Evolutionary conservation across 2,797 vertebrate genomes (phyloP).

Genomic region (Diglossa cyanea): DNA sequence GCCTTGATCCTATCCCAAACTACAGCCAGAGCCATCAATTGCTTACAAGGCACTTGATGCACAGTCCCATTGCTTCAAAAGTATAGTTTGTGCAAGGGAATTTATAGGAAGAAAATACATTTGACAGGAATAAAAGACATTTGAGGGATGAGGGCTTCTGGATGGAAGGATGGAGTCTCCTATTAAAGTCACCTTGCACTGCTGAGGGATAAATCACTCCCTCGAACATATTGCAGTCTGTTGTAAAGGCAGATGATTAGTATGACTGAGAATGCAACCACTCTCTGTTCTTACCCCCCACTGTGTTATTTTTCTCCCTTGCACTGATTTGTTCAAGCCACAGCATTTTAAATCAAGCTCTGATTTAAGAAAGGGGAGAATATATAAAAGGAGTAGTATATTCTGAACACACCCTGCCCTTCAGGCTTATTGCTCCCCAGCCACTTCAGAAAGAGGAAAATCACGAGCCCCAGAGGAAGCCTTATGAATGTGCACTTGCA

Average conservation of each 20-base stretch:
- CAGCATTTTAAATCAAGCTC: slow-evolving; percentile 36
- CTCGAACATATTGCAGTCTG: slow-evolving; percentile 28
- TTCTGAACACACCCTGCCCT: slow-evolving; percentile 38
- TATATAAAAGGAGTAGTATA: slow-evolving; percentile 36
- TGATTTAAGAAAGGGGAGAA: slow-evolving; percentile 35
- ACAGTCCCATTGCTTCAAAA: slow-evolving; percentile 23
- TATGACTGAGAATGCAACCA: slow-evolving; percentile 47
- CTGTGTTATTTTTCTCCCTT: slow-evolving; percentile 57
- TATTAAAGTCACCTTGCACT: slow-evolving; percentile 56
- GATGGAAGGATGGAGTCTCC: slow-evolving; percentile 43
- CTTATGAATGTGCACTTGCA: not conserved
- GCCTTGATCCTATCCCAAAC: not conserved
- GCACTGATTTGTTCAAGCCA: slow-evolving; percentile 19
- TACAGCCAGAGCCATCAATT: not conserved
- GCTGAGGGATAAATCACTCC: slow-evolving; percentile 59
- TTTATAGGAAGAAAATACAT: slow-evolving; percentile 47
- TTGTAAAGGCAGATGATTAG: slow-evolving; percentile 62
- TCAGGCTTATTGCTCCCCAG: slow-evolving; percentile 31
- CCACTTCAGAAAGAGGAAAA: slow-evolving; percentile 11
- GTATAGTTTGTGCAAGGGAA: slow-evolving; percentile 21
- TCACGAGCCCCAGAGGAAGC: slow-evolving; percentile 1
- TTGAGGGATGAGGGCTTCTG: slow-evolving; percentile 48
- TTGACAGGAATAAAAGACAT: slow-evolving; percentile 60
- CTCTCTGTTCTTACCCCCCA: slow-evolving; percentile 42
- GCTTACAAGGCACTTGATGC: not conserved